Conservation (phyloP, 1,140 invertebrate genomes). For the Rhopalosiphum padi region DNA sequence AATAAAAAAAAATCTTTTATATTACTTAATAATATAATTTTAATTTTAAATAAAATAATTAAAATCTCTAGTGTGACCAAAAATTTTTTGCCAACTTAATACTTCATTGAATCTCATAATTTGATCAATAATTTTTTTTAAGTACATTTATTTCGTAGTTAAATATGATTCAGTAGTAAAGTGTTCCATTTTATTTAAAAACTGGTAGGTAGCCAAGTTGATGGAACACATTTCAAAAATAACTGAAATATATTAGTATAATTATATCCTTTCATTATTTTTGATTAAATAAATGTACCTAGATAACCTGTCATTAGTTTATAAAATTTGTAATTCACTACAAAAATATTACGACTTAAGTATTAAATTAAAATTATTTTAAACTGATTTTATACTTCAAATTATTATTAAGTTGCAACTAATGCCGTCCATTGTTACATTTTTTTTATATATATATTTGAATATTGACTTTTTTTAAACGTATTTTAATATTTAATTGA, state of each 20-base stretch:
- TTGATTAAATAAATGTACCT: not conserved
- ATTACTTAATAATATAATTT: not conserved
- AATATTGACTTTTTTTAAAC: not conserved
- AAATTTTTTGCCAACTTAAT: not conserved
- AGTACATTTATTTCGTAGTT: not conserved
- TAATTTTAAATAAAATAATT: not conserved
- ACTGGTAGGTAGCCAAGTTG: not conserved
- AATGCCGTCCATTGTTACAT: conserved; percentile 54
- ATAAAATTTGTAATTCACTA: not conserved
- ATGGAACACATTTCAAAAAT: not conserved
- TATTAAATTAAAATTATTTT: not conserved
- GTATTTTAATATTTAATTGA: conserved; percentile 27
- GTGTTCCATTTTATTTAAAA: not conserved
- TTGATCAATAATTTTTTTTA: not conserved
- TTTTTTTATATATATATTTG: conserved; percentile 9
- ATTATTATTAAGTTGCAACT: conserved; percentile 8
- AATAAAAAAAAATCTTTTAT: not conserved
- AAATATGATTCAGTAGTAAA: not conserved
- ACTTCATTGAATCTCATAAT: conserved; percentile 8
- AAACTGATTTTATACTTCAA: not conserved
- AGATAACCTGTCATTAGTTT: not conserved
- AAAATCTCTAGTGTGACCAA: not conserved
- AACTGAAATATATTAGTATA: not conserved
- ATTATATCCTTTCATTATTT: not conserved
- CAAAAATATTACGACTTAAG: not conserved